Conservation (phyloP, 2,888 invertebrate genomes). For the Dendrolimus pini region DNA sequence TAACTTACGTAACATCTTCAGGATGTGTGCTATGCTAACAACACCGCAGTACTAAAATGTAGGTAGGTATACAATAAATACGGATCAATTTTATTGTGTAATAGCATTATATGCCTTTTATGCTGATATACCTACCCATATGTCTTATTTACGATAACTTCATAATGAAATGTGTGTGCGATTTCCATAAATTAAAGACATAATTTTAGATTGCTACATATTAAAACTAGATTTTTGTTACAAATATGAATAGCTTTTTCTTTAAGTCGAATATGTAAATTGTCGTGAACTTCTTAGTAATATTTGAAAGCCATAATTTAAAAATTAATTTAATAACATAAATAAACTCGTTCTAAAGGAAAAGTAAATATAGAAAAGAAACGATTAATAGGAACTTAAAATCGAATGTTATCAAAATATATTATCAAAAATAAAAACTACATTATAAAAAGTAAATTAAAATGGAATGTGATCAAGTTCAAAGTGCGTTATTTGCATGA, state of each 20-base stretch:
- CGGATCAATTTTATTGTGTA: neutral
- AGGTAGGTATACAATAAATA: neutral
- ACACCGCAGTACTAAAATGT: neutral
- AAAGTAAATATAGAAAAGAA: neutral
- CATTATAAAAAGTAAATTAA: neutral
- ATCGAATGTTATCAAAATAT: neutral
- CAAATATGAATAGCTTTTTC: too few species aligned
- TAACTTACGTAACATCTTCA: constrained; percentile 21
- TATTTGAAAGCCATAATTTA: too few species aligned
- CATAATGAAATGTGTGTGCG: neutral
- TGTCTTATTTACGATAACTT: neutral
- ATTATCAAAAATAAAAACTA: neutral
- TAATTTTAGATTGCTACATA: too few species aligned
- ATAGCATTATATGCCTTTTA: neutral
- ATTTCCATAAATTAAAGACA: too few species aligned
- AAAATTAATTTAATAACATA: too few species aligned
- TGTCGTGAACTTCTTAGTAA: too few species aligned
- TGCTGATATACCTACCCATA: neutral
- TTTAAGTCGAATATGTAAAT: too few species aligned
- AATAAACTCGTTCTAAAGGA: neutral
- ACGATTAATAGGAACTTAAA: neutral
- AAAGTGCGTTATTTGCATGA: neutral
- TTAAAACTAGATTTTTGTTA: too few species aligned
- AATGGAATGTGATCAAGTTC: neutral
- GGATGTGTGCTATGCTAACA: constrained; percentile 1